A percentile compares a stretch with the other conserved stretches of the same genome.
These are phyloP conservation scores for Dicranocentrus wangi DNA, from an alignment of 2,888 invertebrate species.

Conservation along the genomic window DNA sequence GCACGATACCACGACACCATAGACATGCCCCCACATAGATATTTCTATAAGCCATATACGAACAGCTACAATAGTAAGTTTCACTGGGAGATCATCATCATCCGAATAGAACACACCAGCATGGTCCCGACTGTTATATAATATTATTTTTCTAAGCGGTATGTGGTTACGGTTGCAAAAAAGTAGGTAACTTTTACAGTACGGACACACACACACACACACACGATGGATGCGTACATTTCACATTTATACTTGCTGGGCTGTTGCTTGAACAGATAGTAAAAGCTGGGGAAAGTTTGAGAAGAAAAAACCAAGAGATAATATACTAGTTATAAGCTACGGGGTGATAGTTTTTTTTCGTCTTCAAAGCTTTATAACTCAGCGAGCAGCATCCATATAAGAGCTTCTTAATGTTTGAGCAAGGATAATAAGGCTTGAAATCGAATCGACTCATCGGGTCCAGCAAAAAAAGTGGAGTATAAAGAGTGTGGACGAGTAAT, in stretches of 20 bases:
- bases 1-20: conserved; percentile 32
- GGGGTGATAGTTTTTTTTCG: conserved; percentile 26
- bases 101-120: conserved; percentile 48
- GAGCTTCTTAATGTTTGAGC: conserved; percentile 57
- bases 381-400: neutral
- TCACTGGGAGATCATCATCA: conserved; percentile 55
- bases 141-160: conserved; percentile 31
- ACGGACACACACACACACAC: too few relatives aligned
- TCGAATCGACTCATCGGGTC: conserved; percentile 65
- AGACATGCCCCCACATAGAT: neutral
- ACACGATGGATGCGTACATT: too few relatives aligned
- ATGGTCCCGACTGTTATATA: conserved; percentile 51
- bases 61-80: conserved; percentile 48
- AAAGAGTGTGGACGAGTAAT: conserved; percentile 20
- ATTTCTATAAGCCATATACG: neutral
- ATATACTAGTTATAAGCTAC: conserved; percentile 36
- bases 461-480: conserved; percentile 27
- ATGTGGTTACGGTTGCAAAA: conserved; percentile 18
- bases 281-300: conserved; percentile 1
- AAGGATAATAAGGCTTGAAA: conserved; percentile 68
- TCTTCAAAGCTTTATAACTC: too few relatives aligned
- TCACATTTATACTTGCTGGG: conserved; percentile 1
- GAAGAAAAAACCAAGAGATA: conserved; percentile 35
- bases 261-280: conserved; percentile 52
- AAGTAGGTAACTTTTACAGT: conserved; percentile 19